Conservation (phyloP, 2,797 vertebrate genomes). For the Oryzias sinensis region DNA sequence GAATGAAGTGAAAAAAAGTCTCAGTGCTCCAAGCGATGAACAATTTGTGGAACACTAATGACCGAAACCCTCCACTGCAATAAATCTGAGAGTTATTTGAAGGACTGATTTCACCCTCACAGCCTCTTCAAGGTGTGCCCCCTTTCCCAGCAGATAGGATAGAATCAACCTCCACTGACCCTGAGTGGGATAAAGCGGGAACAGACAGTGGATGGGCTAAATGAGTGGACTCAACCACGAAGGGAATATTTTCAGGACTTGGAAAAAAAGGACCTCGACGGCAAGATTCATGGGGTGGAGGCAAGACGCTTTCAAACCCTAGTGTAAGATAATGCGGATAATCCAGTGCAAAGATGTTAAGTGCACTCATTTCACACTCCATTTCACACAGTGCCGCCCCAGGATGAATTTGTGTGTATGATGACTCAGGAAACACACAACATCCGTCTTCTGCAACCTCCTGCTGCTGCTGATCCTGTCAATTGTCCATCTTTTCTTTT, state of each 20-base stretch:
- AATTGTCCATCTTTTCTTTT: conserved; percentile 48
- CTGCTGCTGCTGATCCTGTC: conserved; percentile 42
- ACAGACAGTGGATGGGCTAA: not conserved
- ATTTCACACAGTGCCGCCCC: conserved; percentile 74
- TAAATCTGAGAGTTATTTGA: conserved; percentile 2
- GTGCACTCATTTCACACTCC: conserved; percentile 82
- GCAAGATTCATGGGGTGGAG: conserved; percentile 46
- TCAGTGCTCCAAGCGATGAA: not conserved
- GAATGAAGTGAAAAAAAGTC: not conserved
- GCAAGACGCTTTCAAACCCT: conserved; percentile 61
- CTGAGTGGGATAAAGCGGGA: too few species aligned
- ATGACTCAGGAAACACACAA: conserved; percentile 66
- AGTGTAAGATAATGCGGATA: conserved; percentile 70
- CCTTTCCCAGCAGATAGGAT: too few species aligned
- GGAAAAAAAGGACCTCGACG: conserved; percentile 54
- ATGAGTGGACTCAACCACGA: conserved; percentile 9
- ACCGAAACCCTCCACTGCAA: not conserved
- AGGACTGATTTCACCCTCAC: conserved; percentile 7
- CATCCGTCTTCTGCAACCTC: conserved; percentile 53
- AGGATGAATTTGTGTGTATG: conserved; percentile 60
- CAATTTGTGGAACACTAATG: conserved; percentile 3
- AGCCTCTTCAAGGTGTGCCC: too few species aligned
- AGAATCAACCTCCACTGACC: too few species aligned
- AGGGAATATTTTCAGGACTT: conserved; percentile 35
- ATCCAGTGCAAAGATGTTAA: conserved; percentile 77